These are phyloP conservation scores for Varanus komodoensis DNA, from an alignment of 2,113 vertebrate genomes.

Conservation along the genomic window DNA sequence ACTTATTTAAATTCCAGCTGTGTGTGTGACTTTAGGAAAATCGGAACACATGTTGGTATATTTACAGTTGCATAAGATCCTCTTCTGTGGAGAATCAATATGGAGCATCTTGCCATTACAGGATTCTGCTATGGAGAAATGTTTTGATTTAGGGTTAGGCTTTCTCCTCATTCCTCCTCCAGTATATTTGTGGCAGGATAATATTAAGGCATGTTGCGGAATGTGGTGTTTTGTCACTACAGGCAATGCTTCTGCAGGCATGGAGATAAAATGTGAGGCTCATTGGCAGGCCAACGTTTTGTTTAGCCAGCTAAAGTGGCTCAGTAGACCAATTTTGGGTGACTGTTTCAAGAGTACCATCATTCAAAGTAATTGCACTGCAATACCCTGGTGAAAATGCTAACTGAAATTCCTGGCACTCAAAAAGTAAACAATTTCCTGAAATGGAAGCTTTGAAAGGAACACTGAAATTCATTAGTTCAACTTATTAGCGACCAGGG, in stretches of 20 bases:
- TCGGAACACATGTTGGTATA: not conserved
- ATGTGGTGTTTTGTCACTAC: not conserved
- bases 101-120: not conserved
- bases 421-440: constrained; percentile 29
- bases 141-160: not conserved
- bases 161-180: constrained; percentile 24
- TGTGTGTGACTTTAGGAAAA: constrained; percentile 38
- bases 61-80: not conserved
- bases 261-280: not conserved
- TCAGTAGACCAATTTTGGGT: constrained; percentile 9
- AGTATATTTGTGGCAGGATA: not conserved
- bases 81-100: constrained; percentile 16
- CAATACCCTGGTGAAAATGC: constrained; percentile 22
- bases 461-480: constrained; percentile 34
- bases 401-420: constrained; percentile 35
- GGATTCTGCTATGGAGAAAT: not conserved
- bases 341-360: constrained; percentile 14
- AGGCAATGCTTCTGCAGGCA: not conserved
- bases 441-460: constrained; percentile 20
- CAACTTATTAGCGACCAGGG: constrained; percentile 16
- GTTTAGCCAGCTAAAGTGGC: constrained; percentile 14
- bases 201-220: not conserved
- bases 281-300: not conserved
- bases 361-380: constrained; percentile 31
- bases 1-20: constrained; percentile 39